Percentiles rank a stretch among this genome's conserved stretches.
These are phyloP conservation scores for Brassicogethes aeneus DNA, from an alignment of 2,888 invertebrate species.

Conservation along the genomic window DNA sequence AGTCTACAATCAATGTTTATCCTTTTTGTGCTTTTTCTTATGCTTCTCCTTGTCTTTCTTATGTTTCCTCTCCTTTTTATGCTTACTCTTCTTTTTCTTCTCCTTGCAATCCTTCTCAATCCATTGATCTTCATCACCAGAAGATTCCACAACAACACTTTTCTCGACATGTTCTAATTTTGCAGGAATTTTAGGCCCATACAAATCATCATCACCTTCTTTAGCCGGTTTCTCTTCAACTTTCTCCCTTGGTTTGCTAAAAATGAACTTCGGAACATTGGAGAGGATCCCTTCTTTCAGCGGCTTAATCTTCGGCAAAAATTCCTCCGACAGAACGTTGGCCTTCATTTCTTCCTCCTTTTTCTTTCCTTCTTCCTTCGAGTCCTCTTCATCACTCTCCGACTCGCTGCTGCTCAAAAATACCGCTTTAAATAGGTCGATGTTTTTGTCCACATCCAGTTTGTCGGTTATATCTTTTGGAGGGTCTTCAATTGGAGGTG, in stretches of 20 bases:
- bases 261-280: constrained; percentile 20
- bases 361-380: constrained; percentile 14
- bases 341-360: constrained; percentile 26
- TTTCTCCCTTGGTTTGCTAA: constrained; percentile 15
- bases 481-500: constrained; percentile 5
- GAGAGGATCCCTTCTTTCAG: constrained; percentile 36
- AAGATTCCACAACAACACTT: constrained; percentile 5
- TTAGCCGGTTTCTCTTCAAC: constrained; percentile 6
- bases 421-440: constrained; percentile 82
- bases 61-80: constrained; percentile 37
- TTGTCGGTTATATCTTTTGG: constrained; percentile 32
- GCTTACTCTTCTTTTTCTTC: constrained; percentile 19
- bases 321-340: constrained; percentile 29
- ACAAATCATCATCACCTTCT: constrained; percentile 8
- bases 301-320: constrained; percentile 35
- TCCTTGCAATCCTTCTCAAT: constrained; percentile 22
- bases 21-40: constrained; percentile 5
- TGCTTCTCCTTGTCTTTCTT: constrained; percentile 20
- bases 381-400: constrained; percentile 33
- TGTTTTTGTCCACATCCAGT: constrained; percentile 43
- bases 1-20: neutral
- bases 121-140: constrained; percentile 26
- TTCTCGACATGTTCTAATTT: constrained; percentile 4
- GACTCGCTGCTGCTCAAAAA: constrained; percentile 73
- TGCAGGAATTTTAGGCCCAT: constrained; percentile 28